Conservation (phyloP, 2,797 vertebrate genomes). For the Halcyon badia region DNA sequence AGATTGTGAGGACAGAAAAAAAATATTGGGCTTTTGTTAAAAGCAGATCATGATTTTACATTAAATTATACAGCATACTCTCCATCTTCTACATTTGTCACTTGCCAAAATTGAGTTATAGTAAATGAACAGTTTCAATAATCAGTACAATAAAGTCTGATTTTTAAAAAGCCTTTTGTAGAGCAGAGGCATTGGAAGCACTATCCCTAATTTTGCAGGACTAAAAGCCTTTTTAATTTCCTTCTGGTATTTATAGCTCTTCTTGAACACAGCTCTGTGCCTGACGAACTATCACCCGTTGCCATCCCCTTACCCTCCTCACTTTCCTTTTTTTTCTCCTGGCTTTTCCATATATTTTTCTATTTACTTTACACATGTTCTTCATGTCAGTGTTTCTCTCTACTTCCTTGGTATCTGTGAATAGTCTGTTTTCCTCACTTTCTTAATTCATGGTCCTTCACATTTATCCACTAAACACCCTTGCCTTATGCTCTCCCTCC, state of each 20-base stretch:
- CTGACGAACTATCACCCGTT: background rate
- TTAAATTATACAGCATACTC: slow-evolving; percentile 41
- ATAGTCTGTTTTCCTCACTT: background rate
- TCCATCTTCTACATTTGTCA: slow-evolving; percentile 39
- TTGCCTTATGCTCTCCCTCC: background rate
- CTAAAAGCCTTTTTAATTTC: slow-evolving; percentile 45
- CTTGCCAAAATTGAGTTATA: slow-evolving; percentile 67
- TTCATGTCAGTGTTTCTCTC: background rate
- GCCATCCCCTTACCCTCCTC: background rate
- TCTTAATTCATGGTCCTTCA: background rate
- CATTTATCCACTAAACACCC: background rate
- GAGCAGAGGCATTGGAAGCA: slow-evolving; percentile 5
- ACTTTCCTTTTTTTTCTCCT: background rate
- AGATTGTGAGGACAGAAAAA: slow-evolving; percentile 38
- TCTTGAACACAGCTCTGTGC: background rate
- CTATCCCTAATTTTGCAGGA: background rate
- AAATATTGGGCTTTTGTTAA: slow-evolving; percentile 42
- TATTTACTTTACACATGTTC: background rate
- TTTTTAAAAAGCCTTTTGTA: slow-evolving; percentile 57
- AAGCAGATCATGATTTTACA: slow-evolving; percentile 46
- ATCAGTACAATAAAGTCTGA: slow-evolving; percentile 66
- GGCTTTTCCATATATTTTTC: background rate
- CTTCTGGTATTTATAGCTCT: slow-evolving; percentile 56
- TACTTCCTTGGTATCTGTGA: background rate
- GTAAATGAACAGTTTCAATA: slow-evolving; percentile 63